Percentiles rank a stretch among this genome's conserved stretches.
Evolutionary conservation across 2,888 invertebrate genomes (phyloP).

Genomic region (Oligia latruncula): DNA sequence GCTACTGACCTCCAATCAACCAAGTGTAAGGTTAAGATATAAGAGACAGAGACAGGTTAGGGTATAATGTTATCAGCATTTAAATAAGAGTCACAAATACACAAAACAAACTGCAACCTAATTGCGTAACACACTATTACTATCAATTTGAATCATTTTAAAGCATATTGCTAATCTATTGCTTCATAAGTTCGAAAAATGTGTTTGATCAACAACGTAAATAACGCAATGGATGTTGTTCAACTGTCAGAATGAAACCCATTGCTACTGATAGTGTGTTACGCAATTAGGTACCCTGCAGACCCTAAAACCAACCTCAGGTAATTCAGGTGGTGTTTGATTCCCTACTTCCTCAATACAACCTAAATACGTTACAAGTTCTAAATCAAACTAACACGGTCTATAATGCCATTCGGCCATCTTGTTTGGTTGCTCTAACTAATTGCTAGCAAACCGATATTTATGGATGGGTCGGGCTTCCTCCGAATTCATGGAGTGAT

Average conservation of each 20-base stretch:
- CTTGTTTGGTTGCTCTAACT: slow-evolving; percentile 57
- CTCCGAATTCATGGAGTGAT: slow-evolving; percentile 22
- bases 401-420: slow-evolving; percentile 62
- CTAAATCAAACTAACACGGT: slow-evolving; percentile 55
- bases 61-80: not conserved
- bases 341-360: slow-evolving; percentile 18
- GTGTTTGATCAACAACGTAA: too few relatives aligned
- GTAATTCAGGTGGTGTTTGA: slow-evolving; percentile 19
- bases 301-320: not conserved
- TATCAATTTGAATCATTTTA: too few relatives aligned
- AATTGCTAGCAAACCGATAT: slow-evolving; percentile 64
- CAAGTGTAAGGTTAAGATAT: too few relatives aligned
- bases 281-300: not conserved
- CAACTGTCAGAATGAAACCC: too few relatives aligned
- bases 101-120: not conserved
- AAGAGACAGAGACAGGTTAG: too few relatives aligned
- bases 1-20: too few relatives aligned
- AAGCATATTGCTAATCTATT: too few relatives aligned
- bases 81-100: not conserved
- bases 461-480: slow-evolving; percentile 51
- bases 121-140: too few relatives aligned
- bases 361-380: slow-evolving; percentile 2
- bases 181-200: too few relatives aligned
- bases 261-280: too few relatives aligned
- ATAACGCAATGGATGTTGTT: too few relatives aligned